These are phyloP conservation scores for Trichechus manatus DNA, from an alignment of 2,113 vertebrate species.

Conservation along the genomic window DNA sequence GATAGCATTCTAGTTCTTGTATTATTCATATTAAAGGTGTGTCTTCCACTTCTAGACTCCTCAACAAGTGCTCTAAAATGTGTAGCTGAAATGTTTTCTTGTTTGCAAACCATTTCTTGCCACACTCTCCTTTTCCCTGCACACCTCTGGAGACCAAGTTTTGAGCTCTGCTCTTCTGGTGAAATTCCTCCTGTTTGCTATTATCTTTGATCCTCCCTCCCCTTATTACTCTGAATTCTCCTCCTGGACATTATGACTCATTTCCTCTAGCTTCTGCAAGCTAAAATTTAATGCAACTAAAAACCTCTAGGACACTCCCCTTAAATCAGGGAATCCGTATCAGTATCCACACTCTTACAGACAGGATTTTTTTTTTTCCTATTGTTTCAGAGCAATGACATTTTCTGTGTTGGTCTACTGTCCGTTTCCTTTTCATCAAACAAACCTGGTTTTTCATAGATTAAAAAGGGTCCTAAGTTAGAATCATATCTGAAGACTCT, in stretches of 20 bases:
- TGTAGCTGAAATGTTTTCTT: slow-evolving; percentile 18
- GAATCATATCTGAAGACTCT: not conserved
- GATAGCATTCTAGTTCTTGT: slow-evolving; percentile 56
- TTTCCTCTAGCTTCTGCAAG: slow-evolving; percentile 67
- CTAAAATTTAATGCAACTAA: slow-evolving; percentile 46
- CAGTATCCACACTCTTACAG: not conserved
- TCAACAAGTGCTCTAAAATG: not conserved
- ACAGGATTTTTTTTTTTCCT: not conserved
- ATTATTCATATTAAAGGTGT: slow-evolving; percentile 62
- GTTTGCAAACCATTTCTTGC: slow-evolving; percentile 28
- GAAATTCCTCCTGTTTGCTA: slow-evolving; percentile 59
- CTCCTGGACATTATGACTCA: slow-evolving; percentile 66
- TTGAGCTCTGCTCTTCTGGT: slow-evolving; percentile 37
- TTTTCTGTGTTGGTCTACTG: not conserved
- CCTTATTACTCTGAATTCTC: slow-evolving; percentile 63
- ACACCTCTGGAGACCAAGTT: slow-evolving; percentile 22
- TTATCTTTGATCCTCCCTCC: slow-evolving; percentile 56
- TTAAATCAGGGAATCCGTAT: not conserved
- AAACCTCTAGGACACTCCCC: not conserved
- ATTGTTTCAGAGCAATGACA: not conserved
- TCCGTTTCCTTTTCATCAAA: not conserved
- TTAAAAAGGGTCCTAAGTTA: not conserved
- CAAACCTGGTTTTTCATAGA: not conserved
- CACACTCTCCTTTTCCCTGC: not conserved
- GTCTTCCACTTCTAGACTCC: not conserved